Conservation (phyloP, 2,888 invertebrate genomes). For the Polydrusus tereticollis region DNA sequence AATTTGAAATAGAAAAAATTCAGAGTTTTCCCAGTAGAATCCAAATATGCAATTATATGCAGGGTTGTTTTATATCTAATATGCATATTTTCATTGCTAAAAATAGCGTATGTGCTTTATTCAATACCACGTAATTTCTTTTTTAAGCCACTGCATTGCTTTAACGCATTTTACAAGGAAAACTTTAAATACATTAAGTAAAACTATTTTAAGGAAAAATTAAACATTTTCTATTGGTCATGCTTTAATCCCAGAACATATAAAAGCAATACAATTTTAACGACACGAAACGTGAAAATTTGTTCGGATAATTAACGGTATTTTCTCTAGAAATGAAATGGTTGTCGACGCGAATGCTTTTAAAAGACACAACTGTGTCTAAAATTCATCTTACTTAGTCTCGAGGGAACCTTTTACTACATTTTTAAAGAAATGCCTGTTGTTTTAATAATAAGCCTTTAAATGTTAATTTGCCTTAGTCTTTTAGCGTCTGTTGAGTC, state of each 20-base stretch:
- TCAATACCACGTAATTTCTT: no score
- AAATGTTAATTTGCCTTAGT: not conserved
- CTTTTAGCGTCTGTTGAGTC: no score
- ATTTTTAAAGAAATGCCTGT: not conserved
- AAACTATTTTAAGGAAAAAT: not conserved
- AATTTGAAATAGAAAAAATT: no score
- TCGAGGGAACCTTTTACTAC: not conserved
- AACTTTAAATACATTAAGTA: not conserved
- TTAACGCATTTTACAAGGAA: no score
- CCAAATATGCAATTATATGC: no score
- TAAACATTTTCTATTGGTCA: not conserved
- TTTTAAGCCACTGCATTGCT: no score
- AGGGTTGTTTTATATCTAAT: no score
- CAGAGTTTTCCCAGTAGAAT: no score
- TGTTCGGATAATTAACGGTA: constrained; percentile 27
- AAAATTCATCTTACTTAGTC: constrained; percentile 4
- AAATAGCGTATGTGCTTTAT: no score
- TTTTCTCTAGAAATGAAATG: constrained; percentile 16
- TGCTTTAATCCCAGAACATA: not conserved
- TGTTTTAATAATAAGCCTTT: not conserved
- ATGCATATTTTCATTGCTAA: no score
- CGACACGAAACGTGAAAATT: constrained; percentile 27
- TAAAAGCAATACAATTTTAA: constrained; percentile 9
- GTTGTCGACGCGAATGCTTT: constrained; percentile 1
- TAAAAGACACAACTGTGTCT: not conserved